phyloP scores from a whole-genome alignment of 2,113 vertebrate species.

The Zapus hudsonius region DNA sequence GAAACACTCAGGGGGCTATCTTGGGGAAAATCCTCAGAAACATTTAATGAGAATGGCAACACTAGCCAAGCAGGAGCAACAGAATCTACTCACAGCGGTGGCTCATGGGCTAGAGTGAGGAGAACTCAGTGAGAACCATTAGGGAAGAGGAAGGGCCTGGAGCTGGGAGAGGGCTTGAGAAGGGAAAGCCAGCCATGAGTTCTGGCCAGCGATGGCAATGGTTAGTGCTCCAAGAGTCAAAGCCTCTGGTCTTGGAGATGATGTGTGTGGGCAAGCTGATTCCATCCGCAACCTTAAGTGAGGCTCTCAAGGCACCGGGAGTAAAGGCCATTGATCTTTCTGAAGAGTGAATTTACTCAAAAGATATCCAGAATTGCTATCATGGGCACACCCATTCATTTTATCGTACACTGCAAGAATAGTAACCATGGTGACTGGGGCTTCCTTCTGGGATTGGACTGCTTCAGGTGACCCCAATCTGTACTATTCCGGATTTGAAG shows the following conservation, averaged over 20 bases:
- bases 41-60: not conserved
- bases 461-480: not conserved
- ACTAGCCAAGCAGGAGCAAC: not conserved
- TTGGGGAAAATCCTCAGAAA: not conserved
- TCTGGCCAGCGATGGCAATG: not conserved
- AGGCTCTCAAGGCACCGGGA: not conserved
- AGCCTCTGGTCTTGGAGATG: not conserved
- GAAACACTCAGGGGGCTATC: not conserved
- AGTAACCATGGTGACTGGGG: not conserved
- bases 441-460: not conserved
- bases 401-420: not conserved
- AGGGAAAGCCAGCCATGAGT: not conserved
- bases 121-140: not conserved
- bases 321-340: conserved; percentile 44
- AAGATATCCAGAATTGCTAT: conserved; percentile 47
- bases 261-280: not conserved
- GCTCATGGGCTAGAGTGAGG: not conserved
- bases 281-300: conserved; percentile 4
- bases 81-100: not conserved
- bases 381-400: conserved; percentile 37
- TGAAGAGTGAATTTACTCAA: conserved; percentile 50
- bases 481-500: not conserved
- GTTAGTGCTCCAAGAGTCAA: not conserved
- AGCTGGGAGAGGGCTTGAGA: not conserved
- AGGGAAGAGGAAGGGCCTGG: not conserved